A percentile compares a stretch with the other conserved stretches of the same genome.
phyloP scores from a whole-genome alignment of 2,888 invertebrate species.

The Coleophora deauratella region DNA sequence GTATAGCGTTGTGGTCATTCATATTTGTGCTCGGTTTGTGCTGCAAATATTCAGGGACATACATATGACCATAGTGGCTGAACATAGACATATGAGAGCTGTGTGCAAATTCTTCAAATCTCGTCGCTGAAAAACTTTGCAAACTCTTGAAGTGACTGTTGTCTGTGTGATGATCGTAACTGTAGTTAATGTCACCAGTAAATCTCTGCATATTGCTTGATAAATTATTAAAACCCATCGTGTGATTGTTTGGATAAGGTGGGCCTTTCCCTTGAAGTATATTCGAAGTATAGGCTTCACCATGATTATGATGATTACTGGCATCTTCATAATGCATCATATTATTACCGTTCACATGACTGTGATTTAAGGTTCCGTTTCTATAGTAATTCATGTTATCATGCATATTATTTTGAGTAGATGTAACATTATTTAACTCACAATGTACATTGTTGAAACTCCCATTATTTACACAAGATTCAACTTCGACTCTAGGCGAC shows the following conservation, averaged over 20 bases:
- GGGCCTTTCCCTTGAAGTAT: slow-evolving; percentile 60
- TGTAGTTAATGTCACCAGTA: slow-evolving; percentile 61
- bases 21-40: slow-evolving; percentile 45
- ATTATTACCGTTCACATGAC: slow-evolving; percentile 41
- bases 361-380: slow-evolving; percentile 64
- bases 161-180: slow-evolving; percentile 50
- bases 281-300: slow-evolving; percentile 58
- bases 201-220: slow-evolving; percentile 56
- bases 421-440: slow-evolving; percentile 55
- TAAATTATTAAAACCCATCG: slow-evolving; percentile 47
- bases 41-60: slow-evolving; percentile 58
- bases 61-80: slow-evolving; percentile 66
- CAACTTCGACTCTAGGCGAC: slow-evolving; percentile 74
- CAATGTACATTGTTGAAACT: slow-evolving; percentile 81
- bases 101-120: slow-evolving; percentile 72
- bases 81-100: slow-evolving; percentile 66
- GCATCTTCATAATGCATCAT: slow-evolving; percentile 54
- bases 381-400: slow-evolving; percentile 41
- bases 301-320: slow-evolving; percentile 52
- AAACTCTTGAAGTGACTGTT: slow-evolving; percentile 49
- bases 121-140: slow-evolving; percentile 66
- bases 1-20: slow-evolving; percentile 43
- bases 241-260: slow-evolving; percentile 38
- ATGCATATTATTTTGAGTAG: slow-evolving; percentile 28
- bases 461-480: slow-evolving; percentile 77